phyloP scores from a whole-genome alignment of 2,888 invertebrate genomes.

The Limnephilus auricula region DNA sequence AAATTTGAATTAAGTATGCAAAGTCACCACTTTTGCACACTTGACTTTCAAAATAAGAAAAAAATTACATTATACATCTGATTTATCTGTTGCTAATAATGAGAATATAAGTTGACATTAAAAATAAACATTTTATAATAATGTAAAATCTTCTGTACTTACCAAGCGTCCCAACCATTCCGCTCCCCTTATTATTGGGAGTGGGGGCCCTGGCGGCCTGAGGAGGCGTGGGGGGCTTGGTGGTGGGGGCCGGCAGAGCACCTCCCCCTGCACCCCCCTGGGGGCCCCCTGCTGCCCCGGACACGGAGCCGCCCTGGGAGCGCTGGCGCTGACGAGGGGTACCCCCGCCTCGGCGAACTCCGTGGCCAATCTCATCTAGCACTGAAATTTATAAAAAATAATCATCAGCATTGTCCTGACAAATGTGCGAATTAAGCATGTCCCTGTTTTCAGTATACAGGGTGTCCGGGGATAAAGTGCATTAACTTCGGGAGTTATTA shows the following conservation, averaged over 20 bases:
- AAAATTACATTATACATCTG: too few relatives aligned
- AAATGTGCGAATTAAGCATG: too few relatives aligned
- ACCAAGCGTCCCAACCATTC: slow-evolving; percentile 68
- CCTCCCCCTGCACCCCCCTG: slow-evolving; percentile 70
- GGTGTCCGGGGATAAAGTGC: too few relatives aligned
- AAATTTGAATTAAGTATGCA: too few relatives aligned
- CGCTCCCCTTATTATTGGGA: slow-evolving; percentile 69
- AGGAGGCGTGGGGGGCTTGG: slow-evolving; percentile 97
- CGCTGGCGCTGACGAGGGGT: slow-evolving; percentile 87
- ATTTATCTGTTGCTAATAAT: too few relatives aligned
- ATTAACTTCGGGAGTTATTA: too few relatives aligned
- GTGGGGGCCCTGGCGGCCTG: slow-evolving; percentile 82
- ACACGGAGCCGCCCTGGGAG: slow-evolving; percentile 78
- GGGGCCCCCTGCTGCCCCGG: slow-evolving; percentile 67
- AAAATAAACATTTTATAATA: too few relatives aligned
- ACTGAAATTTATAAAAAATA: slow-evolving; percentile 72
- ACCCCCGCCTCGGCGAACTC: slow-evolving; percentile 84
- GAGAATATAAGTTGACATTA: too few relatives aligned
- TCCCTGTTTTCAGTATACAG: too few relatives aligned
- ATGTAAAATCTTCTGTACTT: neutral
- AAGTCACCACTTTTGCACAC: too few relatives aligned
- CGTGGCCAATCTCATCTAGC: slow-evolving; percentile 97
- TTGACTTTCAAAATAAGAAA: too few relatives aligned
- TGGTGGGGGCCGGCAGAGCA: slow-evolving; percentile 90
- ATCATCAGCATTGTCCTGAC: neutral